A percentile compares a stretch with the other conserved stretches of the same genome.
phyloP scores from a whole-genome alignment of 2,888 invertebrate species.

The Andrena minutula region DNA sequence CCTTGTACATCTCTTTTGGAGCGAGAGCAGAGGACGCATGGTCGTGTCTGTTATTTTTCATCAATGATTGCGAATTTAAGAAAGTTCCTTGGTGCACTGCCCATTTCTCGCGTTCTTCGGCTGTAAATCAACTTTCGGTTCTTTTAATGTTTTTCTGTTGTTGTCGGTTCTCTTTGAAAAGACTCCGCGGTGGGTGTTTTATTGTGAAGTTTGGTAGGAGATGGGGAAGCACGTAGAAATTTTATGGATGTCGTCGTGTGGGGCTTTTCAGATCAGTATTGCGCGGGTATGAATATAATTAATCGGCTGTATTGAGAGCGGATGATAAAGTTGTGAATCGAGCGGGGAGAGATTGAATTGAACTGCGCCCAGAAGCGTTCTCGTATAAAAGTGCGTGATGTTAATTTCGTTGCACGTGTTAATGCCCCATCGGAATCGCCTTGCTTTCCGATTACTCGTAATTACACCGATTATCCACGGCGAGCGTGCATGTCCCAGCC shows the following conservation, averaged over 20 bases:
- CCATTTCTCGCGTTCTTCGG: background rate
- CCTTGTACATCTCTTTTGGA: background rate
- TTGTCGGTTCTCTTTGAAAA: no score
- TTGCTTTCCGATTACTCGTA: slow-evolving; percentile 56
- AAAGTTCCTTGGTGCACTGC: background rate
- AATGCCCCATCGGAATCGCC: slow-evolving; percentile 41
- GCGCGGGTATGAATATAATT: background rate
- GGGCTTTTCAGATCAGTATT: no score
- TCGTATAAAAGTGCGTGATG: slow-evolving; percentile 45
- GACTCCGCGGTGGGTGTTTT: no score
- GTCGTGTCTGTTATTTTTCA: background rate
- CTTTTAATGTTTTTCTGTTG: background rate
- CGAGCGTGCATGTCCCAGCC: slow-evolving; percentile 40
- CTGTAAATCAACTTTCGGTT: background rate
- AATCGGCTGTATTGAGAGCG: background rate
- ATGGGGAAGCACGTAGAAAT: no score
- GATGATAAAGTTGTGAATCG: slow-evolving; percentile 29
- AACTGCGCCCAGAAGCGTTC: background rate
- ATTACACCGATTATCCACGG: slow-evolving; percentile 63
- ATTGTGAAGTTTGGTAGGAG: no score
- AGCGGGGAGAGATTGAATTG: background rate
- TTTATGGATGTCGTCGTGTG: no score
- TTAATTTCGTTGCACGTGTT: slow-evolving; percentile 52
- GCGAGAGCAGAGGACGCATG: background rate
- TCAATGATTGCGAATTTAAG: background rate